Evolutionary conservation across 2,888 invertebrate species (phyloP).

Genomic region (Matsumyia berberina): DNA sequence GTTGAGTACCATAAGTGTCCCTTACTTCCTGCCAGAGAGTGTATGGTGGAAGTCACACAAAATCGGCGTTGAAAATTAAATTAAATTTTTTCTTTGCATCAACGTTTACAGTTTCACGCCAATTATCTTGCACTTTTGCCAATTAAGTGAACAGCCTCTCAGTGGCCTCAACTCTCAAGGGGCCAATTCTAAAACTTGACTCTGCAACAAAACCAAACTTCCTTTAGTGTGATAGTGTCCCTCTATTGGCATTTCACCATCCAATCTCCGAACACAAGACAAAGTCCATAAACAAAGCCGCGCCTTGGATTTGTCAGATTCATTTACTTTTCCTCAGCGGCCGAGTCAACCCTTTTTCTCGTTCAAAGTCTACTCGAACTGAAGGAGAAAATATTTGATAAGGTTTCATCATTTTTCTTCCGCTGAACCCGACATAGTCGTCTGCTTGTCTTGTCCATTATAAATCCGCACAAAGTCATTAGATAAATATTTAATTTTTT

Average conservation of each 20-base stretch:
- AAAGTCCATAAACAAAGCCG: constrained; percentile 32
- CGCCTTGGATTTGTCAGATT: constrained; percentile 20
- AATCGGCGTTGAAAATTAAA: constrained; percentile 62
- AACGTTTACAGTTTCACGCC: constrained; percentile 44
- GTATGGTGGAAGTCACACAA: not conserved
- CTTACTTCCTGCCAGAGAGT: constrained; percentile 44
- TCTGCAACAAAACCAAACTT: not conserved
- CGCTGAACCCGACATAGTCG: not conserved
- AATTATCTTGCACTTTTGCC: constrained; percentile 68
- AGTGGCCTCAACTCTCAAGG: constrained; percentile 14
- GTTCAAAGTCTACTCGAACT: not conserved
- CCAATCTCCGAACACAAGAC: constrained; percentile 6
- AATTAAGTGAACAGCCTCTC: constrained; percentile 55
- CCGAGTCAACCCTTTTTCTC: constrained; percentile 11
- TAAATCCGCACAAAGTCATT: constrained; percentile 29
- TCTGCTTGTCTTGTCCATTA: not conserved
- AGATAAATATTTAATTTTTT: constrained; percentile 55
- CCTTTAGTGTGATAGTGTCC: not conserved
- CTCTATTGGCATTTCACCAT: not conserved
- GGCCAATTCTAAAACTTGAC: constrained; percentile 17
- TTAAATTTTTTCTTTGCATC: constrained; percentile 25
- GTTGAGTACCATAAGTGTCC: constrained; percentile 30
- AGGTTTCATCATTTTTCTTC: constrained; percentile 29
- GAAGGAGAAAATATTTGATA: constrained; percentile 32
- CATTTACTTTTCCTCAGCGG: constrained; percentile 23